Base-by-base conservation (phyloP, 2,113 vertebrate genomes). In the Chloebia gouldiae region DNA sequence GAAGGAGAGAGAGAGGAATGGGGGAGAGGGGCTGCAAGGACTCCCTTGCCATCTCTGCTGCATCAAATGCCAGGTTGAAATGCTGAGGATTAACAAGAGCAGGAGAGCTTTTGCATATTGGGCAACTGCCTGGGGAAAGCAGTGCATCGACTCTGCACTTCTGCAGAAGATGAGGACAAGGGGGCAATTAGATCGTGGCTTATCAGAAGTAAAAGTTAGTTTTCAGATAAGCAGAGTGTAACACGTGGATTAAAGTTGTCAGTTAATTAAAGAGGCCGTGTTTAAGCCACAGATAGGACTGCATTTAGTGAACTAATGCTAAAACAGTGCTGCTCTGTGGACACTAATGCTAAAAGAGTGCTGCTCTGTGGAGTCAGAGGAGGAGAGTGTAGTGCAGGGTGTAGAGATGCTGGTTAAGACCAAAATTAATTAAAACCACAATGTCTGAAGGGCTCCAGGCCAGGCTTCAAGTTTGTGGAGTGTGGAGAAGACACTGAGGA, bases 401-500 rank as follows among this genome's bases (percentile, higher is more conserved):
- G 60, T 49, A 83, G 70, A 72, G 60, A 44, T 71, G 92, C 28
- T 81, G 64, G 18, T 88, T 90, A 87, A 92, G 90, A 85, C 47
- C 53, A 79, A 80, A 96, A 86, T 30, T 81, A 87, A 88, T 83
- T 89, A 60, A 45, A 87, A 65, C 16, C 2, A 2, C 49, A 9
- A 4, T 9, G 8, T 82, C n/a, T 86, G 79, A 90, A 91, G 59
- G 44, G 40, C 45, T 90, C 15, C 37, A 72, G 49, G 70, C n/a
- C 37, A 51, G 49, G 22, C 44, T 73, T 45, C 33, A 54, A 69
- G 50, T n/a, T 16, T 68, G 33, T 23, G 59, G 3, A 1, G 39
- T 35, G 16, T 40, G 54, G 31, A 87, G 40, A 18, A 71, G 77
- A 45, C 15, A 12, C 12, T 33, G 57, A 81, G 40, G 40, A 47